phyloP scores from a whole-genome alignment of 1,140 invertebrate species.

The Potamilus streckersoni region DNA sequence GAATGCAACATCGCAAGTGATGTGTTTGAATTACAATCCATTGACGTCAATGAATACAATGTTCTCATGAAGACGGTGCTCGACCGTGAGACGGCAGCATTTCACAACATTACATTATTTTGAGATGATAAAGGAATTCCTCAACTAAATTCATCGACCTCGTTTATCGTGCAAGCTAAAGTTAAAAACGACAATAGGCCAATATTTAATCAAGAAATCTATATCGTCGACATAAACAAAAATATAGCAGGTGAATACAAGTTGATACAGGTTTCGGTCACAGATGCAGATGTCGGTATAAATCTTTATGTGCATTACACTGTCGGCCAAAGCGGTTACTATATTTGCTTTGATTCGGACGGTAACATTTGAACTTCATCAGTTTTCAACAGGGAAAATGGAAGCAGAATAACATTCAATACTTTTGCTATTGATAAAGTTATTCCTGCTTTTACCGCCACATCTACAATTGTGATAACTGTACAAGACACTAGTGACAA shows the following conservation, averaged over 20 bases:
- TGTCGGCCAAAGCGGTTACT: constrained; percentile 73
- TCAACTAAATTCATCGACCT: constrained; percentile 83
- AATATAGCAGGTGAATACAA: constrained; percentile 76
- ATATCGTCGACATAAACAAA: constrained; percentile 84
- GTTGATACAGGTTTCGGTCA: constrained; percentile 75
- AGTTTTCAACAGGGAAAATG: constrained; percentile 66
- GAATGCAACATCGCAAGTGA: constrained; percentile 37
- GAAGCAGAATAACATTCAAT: constrained; percentile 76
- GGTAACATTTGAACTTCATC: constrained; percentile 40
- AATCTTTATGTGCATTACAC: constrained; percentile 93
- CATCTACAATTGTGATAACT: constrained; percentile 53
- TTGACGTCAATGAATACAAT: constrained; percentile 50
- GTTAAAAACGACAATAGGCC: constrained; percentile 94
- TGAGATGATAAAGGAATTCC: constrained; percentile 77
- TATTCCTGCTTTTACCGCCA: constrained; percentile 69
- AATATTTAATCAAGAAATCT: constrained; percentile 81
- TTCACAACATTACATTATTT: constrained; percentile 41
- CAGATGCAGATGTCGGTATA: constrained; percentile 88
- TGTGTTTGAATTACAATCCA: constrained; percentile 43
- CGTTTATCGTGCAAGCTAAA: constrained; percentile 92
- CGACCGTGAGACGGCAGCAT: constrained; percentile 84
- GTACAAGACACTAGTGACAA: constrained; percentile 79
- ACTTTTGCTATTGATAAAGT: constrained; percentile 70
- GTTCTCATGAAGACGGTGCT: constrained; percentile 79
- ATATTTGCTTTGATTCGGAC: constrained; percentile 37